Evolutionary conservation across 1,140 invertebrate species (phyloP).

Genomic region (Drosophila ercepeae): DNA sequence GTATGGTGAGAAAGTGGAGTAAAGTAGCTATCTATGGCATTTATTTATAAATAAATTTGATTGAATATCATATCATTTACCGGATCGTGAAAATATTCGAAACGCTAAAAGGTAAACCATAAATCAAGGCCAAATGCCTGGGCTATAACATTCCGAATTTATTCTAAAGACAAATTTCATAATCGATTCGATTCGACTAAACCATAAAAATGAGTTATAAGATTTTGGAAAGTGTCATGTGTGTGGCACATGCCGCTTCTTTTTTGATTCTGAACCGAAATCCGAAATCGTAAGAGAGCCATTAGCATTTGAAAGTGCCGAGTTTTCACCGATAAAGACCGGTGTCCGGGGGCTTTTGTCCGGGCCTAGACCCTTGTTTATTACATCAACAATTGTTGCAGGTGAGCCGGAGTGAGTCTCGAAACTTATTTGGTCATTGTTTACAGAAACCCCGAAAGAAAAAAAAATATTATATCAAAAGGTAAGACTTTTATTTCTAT

Average conservation of each 20-base stretch:
- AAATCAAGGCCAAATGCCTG: constrained; percentile 55
- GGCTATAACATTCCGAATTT: constrained; percentile 35
- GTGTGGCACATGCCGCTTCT: constrained; percentile 46
- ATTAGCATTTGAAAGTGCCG: constrained; percentile 48
- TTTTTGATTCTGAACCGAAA: constrained; percentile 1
- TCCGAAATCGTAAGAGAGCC: constrained; percentile 19
- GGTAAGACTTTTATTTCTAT: constrained; percentile 64
- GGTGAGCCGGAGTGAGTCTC: constrained; percentile 49
- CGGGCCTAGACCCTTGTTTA: constrained; percentile 21
- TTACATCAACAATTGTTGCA: constrained; percentile 70
- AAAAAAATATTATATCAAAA: constrained; percentile 61
- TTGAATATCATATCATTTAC: constrained; percentile 37
- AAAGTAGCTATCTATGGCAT: constrained; percentile 2
- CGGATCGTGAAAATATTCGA: constrained; percentile 42
- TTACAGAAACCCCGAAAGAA: constrained; percentile 20
- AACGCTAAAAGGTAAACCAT: constrained; percentile 42
- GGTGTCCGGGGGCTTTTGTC: constrained; percentile 15
- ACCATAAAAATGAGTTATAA: constrained; percentile 66
- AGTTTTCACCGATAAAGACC: constrained; percentile 38
- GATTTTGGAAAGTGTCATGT: constrained; percentile 1
- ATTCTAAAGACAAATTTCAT: constrained; percentile 18
- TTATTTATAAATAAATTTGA: constrained; percentile 17
- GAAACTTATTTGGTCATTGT: constrained; percentile 47
- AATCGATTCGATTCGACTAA: constrained; percentile 63
- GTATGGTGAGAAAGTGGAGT: constrained; percentile 28